Evolutionary conservation across 2,113 vertebrate genomes (phyloP).

Genomic region (Proterorhinus semilunaris): DNA sequence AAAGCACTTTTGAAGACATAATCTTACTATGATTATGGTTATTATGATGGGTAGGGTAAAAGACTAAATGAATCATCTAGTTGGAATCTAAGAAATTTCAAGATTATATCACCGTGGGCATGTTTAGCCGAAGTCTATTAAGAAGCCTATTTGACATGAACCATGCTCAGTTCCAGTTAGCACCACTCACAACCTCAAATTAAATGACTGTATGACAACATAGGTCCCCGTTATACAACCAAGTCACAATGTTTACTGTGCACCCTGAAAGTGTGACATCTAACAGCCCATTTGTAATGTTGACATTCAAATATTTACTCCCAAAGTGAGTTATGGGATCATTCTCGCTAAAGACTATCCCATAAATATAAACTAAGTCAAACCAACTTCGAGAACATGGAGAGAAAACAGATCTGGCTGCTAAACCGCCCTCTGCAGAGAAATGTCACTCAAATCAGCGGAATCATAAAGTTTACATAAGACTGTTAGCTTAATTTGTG

Average conservation of each 20-base stretch:
- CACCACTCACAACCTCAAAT: not conserved
- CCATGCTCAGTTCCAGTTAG: not conserved
- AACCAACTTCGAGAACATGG: not conserved
- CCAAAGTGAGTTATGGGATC: not conserved
- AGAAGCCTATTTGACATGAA: no score
- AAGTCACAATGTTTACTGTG: not conserved
- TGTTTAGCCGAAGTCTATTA: no score
- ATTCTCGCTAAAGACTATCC: not conserved
- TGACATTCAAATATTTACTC: not conserved
- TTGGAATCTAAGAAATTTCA: no score
- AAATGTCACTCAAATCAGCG: conserved; percentile 5
- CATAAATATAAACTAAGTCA: not conserved
- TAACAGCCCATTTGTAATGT: not conserved
- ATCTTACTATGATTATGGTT: no score
- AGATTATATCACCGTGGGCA: no score
- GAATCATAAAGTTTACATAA: not conserved
- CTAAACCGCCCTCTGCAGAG: not conserved
- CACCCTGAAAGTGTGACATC: not conserved
- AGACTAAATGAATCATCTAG: no score
- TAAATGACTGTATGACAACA: not conserved
- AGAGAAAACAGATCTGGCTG: not conserved
- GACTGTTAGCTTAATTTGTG: conserved; percentile 1
- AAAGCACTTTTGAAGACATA: no score
- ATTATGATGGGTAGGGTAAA: no score
- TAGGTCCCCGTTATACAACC: not conserved